Evolutionary conservation across 2,888 invertebrate genomes (phyloP), one percentile per base, ranked within the genome.

Genomic region (Oscheius sp.): DNA sequence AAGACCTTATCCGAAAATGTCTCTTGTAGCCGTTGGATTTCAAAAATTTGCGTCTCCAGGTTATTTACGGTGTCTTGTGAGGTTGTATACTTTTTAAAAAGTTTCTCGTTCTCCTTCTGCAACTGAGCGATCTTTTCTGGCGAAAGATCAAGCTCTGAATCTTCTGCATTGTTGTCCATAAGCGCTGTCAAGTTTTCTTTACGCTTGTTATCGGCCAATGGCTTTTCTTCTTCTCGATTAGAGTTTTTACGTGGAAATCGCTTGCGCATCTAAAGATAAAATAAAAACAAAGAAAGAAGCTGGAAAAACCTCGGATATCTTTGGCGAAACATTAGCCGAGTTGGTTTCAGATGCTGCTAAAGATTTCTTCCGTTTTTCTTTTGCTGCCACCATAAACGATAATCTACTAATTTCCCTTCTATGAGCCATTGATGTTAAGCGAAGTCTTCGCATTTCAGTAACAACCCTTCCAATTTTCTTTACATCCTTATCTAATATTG

Each of bases 21-120:
- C 87, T 96, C 93, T 87, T 98, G 97, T 29, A 98, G 89, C 87
- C 93, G 93, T 1, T 96, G 93, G 83, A 98, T 96, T 86, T 96
- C 94, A 0, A 95, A 92, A 0, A 98, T 95, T 89, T 95, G 95
- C 29, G 88, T 87, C 82, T 89, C 89, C 37, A 90, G 71, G 6
- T 65, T 67, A 42, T 76, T 72, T 10, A 84, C 61, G 5, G 61
- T 61, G 29, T 42, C 42, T 20, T 61, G 61, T 6, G 45, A 29
- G 29, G 29, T 61, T n/a, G 61, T 61, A 20, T 42, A 61, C 31
- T 61, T 61, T 20, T 42, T 45, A 20, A 61, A 61, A 8, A 61
- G 31, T 42, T 45, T 61, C 2, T 61, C 45, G 17, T 61, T 61
- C 27, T 61, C 61, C 31, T 45, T 27, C 29, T 45, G 31, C 25